phyloP scores from a whole-genome alignment of 1,140 invertebrate genomes.

The Venustaconcha ellipsiformis region DNA sequence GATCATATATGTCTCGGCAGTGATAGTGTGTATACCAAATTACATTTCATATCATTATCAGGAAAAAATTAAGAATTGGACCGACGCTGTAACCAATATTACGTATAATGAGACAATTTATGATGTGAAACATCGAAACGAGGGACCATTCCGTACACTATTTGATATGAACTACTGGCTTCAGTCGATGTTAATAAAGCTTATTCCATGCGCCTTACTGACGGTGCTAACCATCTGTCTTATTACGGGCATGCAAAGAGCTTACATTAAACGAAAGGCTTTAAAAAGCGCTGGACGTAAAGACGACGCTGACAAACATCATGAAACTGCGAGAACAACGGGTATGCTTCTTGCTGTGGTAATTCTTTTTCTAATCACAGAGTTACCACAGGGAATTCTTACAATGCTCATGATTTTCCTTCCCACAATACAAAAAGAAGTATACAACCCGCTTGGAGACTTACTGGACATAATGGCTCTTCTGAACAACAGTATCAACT shows the following conservation, averaged over 20 bases:
- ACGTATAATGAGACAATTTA: constrained; percentile 17
- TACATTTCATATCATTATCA: constrained; percentile 71
- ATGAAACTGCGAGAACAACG: constrained; percentile 86
- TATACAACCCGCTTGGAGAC: constrained; percentile 79
- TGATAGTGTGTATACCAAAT: constrained; percentile 84
- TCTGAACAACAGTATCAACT: constrained; percentile 91
- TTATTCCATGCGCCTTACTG: constrained; percentile 70
- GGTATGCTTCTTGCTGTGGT: constrained; percentile 90
- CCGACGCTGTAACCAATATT: neutral
- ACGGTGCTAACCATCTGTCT: constrained; percentile 69
- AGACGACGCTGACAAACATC: constrained; percentile 61
- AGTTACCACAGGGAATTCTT: constrained; percentile 78
- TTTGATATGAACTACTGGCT: constrained; percentile 62
- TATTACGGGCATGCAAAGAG: constrained; percentile 69
- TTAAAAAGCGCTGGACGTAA: constrained; percentile 61
- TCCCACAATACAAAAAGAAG: constrained; percentile 49
- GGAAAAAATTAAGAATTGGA: constrained; percentile 2
- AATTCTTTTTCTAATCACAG: constrained; percentile 86
- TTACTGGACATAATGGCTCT: constrained; percentile 91
- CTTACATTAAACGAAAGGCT: constrained; percentile 62
- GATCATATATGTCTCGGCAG: constrained; percentile 79
- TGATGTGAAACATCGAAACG: constrained; percentile 9
- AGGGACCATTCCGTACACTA: constrained; percentile 18
- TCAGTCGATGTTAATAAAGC: constrained; percentile 63
- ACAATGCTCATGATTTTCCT: constrained; percentile 49